phyloP scores from a whole-genome alignment of 2,113 vertebrate species.

The Paraplagusia blochii region DNA sequence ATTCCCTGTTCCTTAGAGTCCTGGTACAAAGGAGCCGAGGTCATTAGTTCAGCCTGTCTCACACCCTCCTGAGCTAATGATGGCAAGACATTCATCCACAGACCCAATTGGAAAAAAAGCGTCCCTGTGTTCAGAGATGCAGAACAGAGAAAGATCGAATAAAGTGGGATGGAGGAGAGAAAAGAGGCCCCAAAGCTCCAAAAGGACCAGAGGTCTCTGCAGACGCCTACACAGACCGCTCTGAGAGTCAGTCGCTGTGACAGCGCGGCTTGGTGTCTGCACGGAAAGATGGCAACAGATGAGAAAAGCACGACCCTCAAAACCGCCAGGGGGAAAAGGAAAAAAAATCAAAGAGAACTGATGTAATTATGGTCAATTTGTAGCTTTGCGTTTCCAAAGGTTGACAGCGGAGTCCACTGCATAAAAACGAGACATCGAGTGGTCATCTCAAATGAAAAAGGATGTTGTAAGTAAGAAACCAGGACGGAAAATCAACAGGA shows the following conservation, averaged over 20 bases:
- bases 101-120: constrained; percentile 49
- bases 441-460: constrained; percentile 17
- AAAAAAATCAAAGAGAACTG: constrained; percentile 7
- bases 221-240: constrained; percentile 36
- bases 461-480: constrained; percentile 31
- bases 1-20: constrained; percentile 56
- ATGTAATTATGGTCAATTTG: constrained; percentile 9
- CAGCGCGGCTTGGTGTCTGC: constrained; percentile 24
- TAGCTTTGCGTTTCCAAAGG: neutral
- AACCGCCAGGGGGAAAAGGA: constrained; percentile 15
- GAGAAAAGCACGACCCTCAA: constrained; percentile 22
- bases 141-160: constrained; percentile 32
- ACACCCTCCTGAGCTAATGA: constrained; percentile 53
- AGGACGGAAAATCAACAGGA: constrained; percentile 41
- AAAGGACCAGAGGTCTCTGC: constrained; percentile 36
- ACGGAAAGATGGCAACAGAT: constrained; percentile 8
- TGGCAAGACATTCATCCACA: constrained; percentile 64
- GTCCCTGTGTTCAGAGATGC: constrained; percentile 43
- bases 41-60: constrained; percentile 71
- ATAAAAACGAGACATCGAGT: constrained; percentile 14
- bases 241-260: constrained; percentile 40
- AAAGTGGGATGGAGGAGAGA: constrained; percentile 26
- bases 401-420: neutral
- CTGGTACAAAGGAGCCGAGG: constrained; percentile 63
- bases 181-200: constrained; percentile 22